These are phyloP conservation scores for Toxotes jaculatrix DNA, from an alignment of 2,113 vertebrate species.

Conservation along the genomic window DNA sequence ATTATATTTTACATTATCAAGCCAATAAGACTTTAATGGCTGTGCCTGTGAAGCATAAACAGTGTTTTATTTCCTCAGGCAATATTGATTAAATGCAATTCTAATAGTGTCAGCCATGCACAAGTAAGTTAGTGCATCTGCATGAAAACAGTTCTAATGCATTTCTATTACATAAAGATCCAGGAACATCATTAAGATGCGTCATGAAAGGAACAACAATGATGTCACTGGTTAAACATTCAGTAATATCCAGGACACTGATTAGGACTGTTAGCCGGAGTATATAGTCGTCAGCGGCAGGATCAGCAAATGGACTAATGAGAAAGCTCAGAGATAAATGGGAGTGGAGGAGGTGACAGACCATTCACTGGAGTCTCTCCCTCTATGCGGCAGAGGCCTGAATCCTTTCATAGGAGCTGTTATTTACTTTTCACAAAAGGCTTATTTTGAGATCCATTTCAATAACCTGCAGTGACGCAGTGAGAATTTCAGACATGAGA, in stretches of 20 bases:
- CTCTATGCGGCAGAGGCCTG: constrained; percentile 4
- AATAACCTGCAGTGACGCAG: constrained; percentile 3
- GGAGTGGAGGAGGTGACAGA: constrained; percentile 18
- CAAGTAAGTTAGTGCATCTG: background rate
- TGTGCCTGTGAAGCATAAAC: background rate
- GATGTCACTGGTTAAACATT: constrained; percentile 30
- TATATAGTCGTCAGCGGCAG: constrained; percentile 32
- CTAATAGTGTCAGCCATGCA: background rate
- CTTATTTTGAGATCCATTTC: constrained; percentile 22
- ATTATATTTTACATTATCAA: background rate
- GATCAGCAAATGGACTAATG: constrained; percentile 47
- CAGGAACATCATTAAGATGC: background rate
- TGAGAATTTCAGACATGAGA: constrained; percentile 2
- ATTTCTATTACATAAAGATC: background rate
- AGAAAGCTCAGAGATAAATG: constrained; percentile 54
- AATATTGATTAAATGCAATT: constrained; percentile 16
- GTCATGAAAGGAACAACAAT: background rate
- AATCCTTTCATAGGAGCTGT: constrained; percentile 17
- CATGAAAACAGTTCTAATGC: background rate
- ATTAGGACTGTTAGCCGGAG: constrained; percentile 28
- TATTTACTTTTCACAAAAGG: constrained; percentile 47
- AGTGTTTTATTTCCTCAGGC: background rate
- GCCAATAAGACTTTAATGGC: background rate
- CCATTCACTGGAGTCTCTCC: constrained; percentile 24
- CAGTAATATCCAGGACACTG: constrained; percentile 23